These are phyloP conservation scores for Melanaphis sacchari DNA, from an alignment of 1,140 invertebrate species.

Conservation along the genomic window DNA sequence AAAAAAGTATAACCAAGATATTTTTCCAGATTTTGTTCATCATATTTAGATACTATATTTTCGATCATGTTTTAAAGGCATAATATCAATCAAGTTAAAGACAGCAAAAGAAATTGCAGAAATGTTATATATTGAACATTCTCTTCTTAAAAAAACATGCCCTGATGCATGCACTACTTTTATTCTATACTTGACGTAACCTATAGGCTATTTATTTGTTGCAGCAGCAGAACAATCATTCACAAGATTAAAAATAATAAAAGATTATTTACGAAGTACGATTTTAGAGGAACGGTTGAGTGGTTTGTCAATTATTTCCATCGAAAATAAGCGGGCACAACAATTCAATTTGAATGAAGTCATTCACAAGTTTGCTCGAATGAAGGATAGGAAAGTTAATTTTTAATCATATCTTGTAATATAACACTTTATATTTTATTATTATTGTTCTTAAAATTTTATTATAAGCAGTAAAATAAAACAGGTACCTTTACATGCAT, in stretches of 20 bases:
- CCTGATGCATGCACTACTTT: too few species aligned
- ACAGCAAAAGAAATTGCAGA: neutral
- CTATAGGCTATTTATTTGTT: neutral
- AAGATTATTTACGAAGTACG: neutral
- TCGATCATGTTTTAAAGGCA: neutral
- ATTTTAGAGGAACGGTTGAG: neutral
- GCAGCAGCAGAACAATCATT: neutral
- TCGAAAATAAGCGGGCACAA: neutral
- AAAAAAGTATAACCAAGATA: too few species aligned
- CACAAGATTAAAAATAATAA: too few species aligned
- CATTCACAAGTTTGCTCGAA: neutral
- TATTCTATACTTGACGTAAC: neutral
- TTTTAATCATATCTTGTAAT: neutral
- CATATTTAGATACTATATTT: neutral
- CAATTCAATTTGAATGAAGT: neutral
- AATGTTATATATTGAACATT: conserved; percentile 5
- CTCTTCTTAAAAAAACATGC: neutral
- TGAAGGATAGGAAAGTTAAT: neutral
- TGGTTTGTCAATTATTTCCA: neutral
- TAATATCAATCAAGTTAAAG: neutral
- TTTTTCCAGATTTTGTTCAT: neutral
- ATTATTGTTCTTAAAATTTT: too few species aligned
- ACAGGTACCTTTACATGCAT: too few species aligned
- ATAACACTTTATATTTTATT: too few species aligned
- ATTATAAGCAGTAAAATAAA: too few species aligned